phyloP scores from a whole-genome alignment of 2,888 invertebrate genomes.

The Cylloceria caligata region DNA sequence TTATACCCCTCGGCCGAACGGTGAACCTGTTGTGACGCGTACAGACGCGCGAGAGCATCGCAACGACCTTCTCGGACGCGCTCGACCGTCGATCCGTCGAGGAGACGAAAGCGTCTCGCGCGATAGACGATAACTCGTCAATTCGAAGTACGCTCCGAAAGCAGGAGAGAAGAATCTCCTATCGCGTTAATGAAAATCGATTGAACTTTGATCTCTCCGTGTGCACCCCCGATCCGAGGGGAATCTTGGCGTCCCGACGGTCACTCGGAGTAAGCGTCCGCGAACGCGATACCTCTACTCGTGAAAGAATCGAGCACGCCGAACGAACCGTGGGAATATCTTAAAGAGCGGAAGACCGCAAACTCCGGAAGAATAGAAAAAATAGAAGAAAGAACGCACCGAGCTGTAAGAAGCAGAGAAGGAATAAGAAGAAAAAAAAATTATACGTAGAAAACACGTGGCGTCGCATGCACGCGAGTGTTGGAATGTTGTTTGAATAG shows the following conservation, averaged over 20 bases:
- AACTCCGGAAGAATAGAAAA: not conserved
- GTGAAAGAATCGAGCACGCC: not conserved
- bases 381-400: not conserved
- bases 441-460: constrained; percentile 9
- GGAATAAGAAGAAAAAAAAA: not conserved
- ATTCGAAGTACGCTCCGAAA: not conserved
- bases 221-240: not conserved
- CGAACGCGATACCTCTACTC: not conserved
- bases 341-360: not conserved
- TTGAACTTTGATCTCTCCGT: not conserved
- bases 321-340: not conserved
- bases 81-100: too few species aligned
- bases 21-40: constrained; percentile 16
- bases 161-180: not conserved
- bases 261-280: too few species aligned
- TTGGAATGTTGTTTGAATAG: not conserved
- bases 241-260: too few species aligned
- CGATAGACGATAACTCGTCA: not conserved
- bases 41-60: too few species aligned
- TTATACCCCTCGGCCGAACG: not conserved
- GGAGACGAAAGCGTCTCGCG: too few species aligned
- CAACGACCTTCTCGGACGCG: too few species aligned
- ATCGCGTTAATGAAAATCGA: not conserved
- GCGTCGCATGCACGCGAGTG: constrained; percentile 8
- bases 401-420: not conserved